phyloP scores from a whole-genome alignment of 2,888 invertebrate genomes.

The Drosophila stalkeri region DNA sequence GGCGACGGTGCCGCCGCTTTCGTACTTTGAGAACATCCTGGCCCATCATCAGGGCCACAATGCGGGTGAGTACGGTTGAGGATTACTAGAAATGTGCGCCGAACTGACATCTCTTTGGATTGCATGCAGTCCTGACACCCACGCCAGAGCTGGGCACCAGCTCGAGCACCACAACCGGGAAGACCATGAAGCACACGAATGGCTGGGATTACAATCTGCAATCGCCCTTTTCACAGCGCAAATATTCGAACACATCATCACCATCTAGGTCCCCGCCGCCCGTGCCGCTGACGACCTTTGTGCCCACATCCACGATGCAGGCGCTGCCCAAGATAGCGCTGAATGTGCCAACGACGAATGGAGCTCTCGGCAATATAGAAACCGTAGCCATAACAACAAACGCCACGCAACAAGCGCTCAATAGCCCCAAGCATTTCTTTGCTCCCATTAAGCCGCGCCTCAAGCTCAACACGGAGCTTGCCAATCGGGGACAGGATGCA shows the following conservation, averaged over 20 bases:
- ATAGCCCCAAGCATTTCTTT: slow-evolving; percentile 85
- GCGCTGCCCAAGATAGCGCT: slow-evolving; percentile 64
- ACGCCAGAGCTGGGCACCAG: slow-evolving; percentile 77
- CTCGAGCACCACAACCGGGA: slow-evolving; percentile 79
- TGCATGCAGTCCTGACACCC: slow-evolving; percentile 51
- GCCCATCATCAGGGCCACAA: slow-evolving; percentile 80
- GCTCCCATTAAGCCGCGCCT: slow-evolving; percentile 85
- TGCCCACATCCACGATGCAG: slow-evolving; percentile 67
- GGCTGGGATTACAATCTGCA: slow-evolving; percentile 84
- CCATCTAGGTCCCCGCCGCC: slow-evolving; percentile 63
- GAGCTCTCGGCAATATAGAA: slow-evolving; percentile 53
- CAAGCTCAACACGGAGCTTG: slow-evolving; percentile 80
- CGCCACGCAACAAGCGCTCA: slow-evolving; percentile 67
- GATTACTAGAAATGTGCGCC: not conserved
- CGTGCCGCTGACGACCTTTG: slow-evolving; percentile 76
- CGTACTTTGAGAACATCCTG: slow-evolving; percentile 85
- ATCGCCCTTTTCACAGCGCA: slow-evolving; percentile 81
- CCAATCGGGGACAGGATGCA: slow-evolving; percentile 68
- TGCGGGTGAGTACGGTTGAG: slow-evolving; percentile 62
- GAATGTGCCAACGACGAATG: slow-evolving; percentile 38
- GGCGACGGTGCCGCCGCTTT: slow-evolving; percentile 83
- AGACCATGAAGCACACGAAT: slow-evolving; percentile 82
- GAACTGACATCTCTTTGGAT: not conserved
- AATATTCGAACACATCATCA: slow-evolving; percentile 67
- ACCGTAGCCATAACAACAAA: slow-evolving; percentile 82